These are phyloP conservation scores for Lophotis ruficrista DNA, from an alignment of 2,113 vertebrate genomes.

Conservation along the genomic window DNA sequence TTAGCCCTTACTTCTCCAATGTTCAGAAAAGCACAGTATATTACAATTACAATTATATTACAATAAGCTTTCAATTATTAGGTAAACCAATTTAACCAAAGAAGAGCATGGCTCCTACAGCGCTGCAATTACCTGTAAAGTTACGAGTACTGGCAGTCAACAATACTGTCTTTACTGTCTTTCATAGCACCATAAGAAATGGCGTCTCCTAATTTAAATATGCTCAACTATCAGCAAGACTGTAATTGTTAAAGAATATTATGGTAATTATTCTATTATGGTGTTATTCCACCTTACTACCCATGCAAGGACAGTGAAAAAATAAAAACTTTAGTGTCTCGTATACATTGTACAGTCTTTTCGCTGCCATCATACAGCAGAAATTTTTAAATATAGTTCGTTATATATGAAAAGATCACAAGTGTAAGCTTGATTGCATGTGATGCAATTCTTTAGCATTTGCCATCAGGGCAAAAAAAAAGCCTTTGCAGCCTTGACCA, in stretches of 20 bases:
- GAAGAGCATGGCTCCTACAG: not conserved
- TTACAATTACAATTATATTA: not conserved
- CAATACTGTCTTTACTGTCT: not conserved
- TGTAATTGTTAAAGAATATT: not conserved
- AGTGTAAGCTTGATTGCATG: not conserved
- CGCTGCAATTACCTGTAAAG: slow-evolving; percentile 36
- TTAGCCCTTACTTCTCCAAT: slow-evolving; percentile 37
- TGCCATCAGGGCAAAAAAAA: not conserved
- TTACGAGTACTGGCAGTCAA: not conserved
- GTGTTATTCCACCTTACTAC: not conserved
- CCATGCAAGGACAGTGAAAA: not conserved
- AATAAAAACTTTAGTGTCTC: not conserved
- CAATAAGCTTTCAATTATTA: slow-evolving; percentile 7
- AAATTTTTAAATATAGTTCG: not conserved
- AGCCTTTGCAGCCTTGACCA: not conserved
- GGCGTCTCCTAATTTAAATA: not conserved
- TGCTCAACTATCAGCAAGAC: not conserved
- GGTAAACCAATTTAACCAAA: slow-evolving; percentile 30
- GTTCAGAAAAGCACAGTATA: slow-evolving; percentile 24
- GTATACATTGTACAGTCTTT: accelerated
- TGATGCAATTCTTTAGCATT: not conserved
- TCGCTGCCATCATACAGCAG: not conserved
- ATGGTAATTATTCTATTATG: not conserved
- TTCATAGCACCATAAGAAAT: not conserved
- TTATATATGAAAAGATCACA: not conserved